Conservation (phyloP, 64 coral and sea anemone species). For the Trachythela sp. region DNA sequence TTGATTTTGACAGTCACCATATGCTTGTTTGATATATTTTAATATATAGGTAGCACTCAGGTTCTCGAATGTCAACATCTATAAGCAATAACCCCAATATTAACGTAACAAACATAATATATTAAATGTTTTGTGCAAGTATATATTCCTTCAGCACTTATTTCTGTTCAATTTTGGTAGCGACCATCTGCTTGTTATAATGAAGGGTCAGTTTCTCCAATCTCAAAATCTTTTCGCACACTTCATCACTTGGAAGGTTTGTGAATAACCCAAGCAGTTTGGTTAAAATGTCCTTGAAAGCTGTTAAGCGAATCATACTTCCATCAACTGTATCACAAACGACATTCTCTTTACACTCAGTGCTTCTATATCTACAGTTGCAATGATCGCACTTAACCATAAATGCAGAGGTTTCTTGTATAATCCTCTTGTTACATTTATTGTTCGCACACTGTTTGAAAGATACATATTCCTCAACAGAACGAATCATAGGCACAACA, state of each 20-base stretch:
- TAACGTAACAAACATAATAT: no score
- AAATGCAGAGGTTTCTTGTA: background rate
- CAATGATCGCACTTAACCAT: background rate
- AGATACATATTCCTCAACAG: background rate
- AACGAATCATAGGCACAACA: background rate
- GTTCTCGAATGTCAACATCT: no score
- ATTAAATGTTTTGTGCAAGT: no score
- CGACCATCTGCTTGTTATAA: background rate
- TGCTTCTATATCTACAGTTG: background rate
- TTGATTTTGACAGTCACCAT: no score
- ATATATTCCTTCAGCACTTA: no score
- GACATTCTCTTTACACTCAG: background rate
- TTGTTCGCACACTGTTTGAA: background rate
- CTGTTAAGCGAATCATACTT: background rate
- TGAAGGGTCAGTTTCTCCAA: background rate
- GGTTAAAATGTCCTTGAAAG: background rate
- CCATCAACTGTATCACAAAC: background rate
- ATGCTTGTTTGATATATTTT: no score
- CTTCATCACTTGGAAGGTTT: background rate
- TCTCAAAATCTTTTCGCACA: background rate
- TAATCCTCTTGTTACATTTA: background rate
- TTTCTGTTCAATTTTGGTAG: background rate
- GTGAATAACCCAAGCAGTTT: background rate
- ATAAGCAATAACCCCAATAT: no score
- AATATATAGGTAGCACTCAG: no score